Evolutionary conservation across 2,888 invertebrate genomes (phyloP).

Genomic region (Clanis bilineata): DNA sequence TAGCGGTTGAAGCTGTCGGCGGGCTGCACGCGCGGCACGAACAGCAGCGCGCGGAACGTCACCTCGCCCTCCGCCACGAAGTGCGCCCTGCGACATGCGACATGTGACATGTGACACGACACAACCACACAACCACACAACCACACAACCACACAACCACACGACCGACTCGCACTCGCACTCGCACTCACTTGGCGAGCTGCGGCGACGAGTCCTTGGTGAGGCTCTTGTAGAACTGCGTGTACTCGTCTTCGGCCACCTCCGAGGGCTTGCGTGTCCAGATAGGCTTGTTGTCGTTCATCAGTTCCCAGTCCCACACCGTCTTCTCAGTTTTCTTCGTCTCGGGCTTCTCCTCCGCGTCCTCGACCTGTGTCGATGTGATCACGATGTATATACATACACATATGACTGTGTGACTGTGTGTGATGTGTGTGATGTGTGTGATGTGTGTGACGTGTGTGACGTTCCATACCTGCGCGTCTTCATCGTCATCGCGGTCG

Average conservation of each 20-base stretch:
- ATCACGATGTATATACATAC: not conserved
- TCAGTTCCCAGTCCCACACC: conserved; percentile 98
- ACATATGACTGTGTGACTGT: conserved; percentile 4
- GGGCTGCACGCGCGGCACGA: conserved; percentile 95
- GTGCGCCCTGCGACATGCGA: conserved; percentile 87
- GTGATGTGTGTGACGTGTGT: not conserved
- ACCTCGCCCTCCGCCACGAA: conserved; percentile 99
- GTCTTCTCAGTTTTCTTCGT: conserved; percentile 96
- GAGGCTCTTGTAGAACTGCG: conserved; percentile 96
- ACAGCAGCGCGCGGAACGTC: conserved; percentile 97
- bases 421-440: not conserved
- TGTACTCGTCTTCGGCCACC: conserved; percentile 94
- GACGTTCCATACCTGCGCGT: conserved; percentile 37
- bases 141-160: not conserved
- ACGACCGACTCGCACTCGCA: not conserved
- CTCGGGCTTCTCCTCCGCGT: conserved; percentile 77
- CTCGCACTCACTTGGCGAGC: conserved; percentile 82
- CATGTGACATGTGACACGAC: too few species aligned
- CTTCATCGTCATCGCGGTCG: conserved; percentile 36
- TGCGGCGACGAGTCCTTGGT: conserved; percentile 94
- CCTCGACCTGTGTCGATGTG: conserved; percentile 27
- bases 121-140: conserved; percentile 33
- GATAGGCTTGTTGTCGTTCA: conserved; percentile 99
- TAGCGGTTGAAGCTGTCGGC: conserved; percentile 97
- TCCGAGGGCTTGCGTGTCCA: conserved; percentile 97